These are phyloP conservation scores for Stenotaenia linearis DNA, from an alignment of 2,888 invertebrate species.

Conservation along the genomic window DNA sequence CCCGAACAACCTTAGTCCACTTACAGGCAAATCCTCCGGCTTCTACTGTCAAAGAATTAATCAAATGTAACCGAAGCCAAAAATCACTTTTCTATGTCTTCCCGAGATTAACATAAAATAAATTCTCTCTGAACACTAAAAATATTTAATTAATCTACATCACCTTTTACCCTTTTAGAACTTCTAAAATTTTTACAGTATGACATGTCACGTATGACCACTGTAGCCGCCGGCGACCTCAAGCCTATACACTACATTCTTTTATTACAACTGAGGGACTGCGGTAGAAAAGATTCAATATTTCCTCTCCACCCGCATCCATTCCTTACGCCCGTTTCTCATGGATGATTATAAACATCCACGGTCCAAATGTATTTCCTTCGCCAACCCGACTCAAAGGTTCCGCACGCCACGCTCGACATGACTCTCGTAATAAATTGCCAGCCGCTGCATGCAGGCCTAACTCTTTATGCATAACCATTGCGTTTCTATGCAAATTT, in stretches of 20 bases:
- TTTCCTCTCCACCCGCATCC: not conserved
- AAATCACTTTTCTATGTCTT: too few species aligned
- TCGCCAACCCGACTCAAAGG: not conserved
- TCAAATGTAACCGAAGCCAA: too few species aligned
- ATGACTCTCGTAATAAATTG: not conserved
- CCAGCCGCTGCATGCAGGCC: not conserved
- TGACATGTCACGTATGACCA: too few species aligned
- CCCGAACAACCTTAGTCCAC: too few species aligned
- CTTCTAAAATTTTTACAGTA: too few species aligned
- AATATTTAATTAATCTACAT: too few species aligned
- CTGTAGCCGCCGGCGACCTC: too few species aligned
- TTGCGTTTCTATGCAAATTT: not conserved
- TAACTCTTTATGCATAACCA: not conserved
- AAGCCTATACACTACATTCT: not conserved
- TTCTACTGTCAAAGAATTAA: too few species aligned
- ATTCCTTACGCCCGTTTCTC: not conserved
- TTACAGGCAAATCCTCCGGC: too few species aligned
- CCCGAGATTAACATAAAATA: too few species aligned
- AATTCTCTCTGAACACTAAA: too few species aligned
- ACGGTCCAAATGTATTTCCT: not conserved
- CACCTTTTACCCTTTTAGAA: too few species aligned
- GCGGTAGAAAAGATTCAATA: not conserved
- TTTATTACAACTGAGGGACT: not conserved
- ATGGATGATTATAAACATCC: constrained; percentile 13
- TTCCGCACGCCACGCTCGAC: not conserved